Evolutionary conservation across 2,113 vertebrate genomes (phyloP).

Genomic region (Dipodomys stephensi): DNA sequence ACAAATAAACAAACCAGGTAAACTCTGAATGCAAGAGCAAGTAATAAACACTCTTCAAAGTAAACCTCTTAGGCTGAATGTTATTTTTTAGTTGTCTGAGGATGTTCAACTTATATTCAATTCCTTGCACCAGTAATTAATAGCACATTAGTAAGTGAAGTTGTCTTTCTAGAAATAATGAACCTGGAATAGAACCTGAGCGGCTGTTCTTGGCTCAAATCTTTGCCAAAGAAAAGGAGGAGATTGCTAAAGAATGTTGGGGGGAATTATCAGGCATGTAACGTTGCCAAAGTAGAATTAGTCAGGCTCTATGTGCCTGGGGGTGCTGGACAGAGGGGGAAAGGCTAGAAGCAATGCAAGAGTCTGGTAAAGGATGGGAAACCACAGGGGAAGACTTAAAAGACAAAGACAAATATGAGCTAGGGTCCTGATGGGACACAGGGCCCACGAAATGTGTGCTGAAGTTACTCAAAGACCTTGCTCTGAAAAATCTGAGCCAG

Average conservation of each 20-base stretch:
- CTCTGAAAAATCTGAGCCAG: not conserved
- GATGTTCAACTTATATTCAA: constrained; percentile 40
- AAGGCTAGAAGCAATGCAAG: not conserved
- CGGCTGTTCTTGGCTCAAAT: constrained; percentile 57
- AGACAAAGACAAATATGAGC: not conserved
- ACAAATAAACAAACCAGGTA: not conserved
- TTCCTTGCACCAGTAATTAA: constrained; percentile 44
- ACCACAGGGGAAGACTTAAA: not conserved
- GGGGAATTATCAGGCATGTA: constrained; percentile 65
- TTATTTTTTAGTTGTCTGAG: not conserved
- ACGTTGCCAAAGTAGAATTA: constrained; percentile 76
- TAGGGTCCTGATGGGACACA: rapidly evolving
- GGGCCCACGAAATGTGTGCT: rapidly evolving
- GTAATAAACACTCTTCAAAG: constrained; percentile 48
- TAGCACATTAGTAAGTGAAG: constrained; percentile 43
- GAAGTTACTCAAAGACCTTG: not conserved
- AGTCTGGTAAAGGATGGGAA: not conserved
- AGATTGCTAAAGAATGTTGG: constrained; percentile 76
- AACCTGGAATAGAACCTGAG: constrained; percentile 46
- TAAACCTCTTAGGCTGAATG: not conserved
- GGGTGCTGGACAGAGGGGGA: not conserved
- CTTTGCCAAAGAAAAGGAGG: constrained; percentile 48
- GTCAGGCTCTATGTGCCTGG: not conserved
- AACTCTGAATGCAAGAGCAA: constrained; percentile 5
- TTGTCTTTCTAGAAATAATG: constrained; percentile 63